Base-by-base conservation (phyloP, 2,113 vertebrate genomes). In the Amazona vittata region DNA sequence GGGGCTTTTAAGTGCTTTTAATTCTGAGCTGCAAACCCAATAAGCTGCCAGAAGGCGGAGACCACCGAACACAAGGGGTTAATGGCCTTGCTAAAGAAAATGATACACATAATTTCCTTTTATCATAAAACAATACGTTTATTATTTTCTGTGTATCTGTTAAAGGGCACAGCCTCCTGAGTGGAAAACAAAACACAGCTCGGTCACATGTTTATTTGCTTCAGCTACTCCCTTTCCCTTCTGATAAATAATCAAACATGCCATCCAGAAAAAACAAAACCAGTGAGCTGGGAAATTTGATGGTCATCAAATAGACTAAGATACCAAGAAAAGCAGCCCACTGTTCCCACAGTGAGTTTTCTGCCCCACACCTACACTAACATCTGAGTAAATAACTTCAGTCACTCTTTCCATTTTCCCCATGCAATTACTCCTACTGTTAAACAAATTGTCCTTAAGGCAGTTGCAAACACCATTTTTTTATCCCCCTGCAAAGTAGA, bases 201-300 rank as follows among this genome's bases (percentile, higher is more conserved):
- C 89, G 97, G 98, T 99, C 99, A 99, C 98, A 99, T 99, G 99
- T 99, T 99, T 99, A 98, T 98, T 98, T 99, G 98, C 98, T 98
- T 98, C 98, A 98, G 98, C 98, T 98, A 99, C 98, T 99, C 99
- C 99, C 98, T 98, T 99, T 98, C 98, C 98, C 98, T 99, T 98
- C 98, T 98, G 98, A 99, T 99, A 99, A 99, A 99, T 99, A 99
- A 99, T 99, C 99, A 99, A 99, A 99, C 98, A 98, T 98, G 98
- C 98, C 98, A 98, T 99, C 99, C 99, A 99, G 99, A 99, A 99
- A 98, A 99, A 99, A 99, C 99, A 99, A 98, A 98, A 98, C 93
- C 97, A 98, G 96, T 64, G 94, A 97, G 97, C 98, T 98, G 96
- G 98, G 98, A 98, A 98, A 98, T 98, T 97, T 98, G 98, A 98